Base-by-base conservation (phyloP, 2,797 vertebrate species). In the Tokudaia muenninki region DNA sequence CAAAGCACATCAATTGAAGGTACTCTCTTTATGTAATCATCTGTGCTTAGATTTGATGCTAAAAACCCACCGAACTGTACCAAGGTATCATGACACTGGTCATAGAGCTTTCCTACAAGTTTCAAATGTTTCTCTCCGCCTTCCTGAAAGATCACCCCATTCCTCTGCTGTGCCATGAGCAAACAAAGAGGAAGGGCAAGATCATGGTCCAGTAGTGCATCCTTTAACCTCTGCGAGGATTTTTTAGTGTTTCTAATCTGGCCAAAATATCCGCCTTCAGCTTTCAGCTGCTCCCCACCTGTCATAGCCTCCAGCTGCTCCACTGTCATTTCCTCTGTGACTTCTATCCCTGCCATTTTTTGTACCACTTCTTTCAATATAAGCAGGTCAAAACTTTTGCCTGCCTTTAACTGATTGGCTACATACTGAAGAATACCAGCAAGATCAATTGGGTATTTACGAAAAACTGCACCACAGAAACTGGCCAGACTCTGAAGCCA, bases 331-430 rank as follows among this genome's bases (percentile, higher is more conserved):
- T 99, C 99, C 92, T 99, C 99, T 19, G 99, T 99, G 98, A 99
- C 99, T 99, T 99, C 99, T 94, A 99, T 99, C 80, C 99, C 99
- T 3, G 99, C 99, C 99, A 99, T 99, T 98, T 99, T 99, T 98
- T 99, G 99, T 90, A 99, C 99, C 72, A 99, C 99, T 97, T 99
- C 99, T 98, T 99, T 99, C 96, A 99, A 98, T 98, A 99, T 99
- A 97, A 99, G 98, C 98, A 99, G 98, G 98, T 99, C 99, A 98
- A 99, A 99, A 98, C 99, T 99, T 98, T 99, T 99, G 61, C 99
- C 99, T 94, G 99, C 99, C 97, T 99, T 99, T 83, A 99, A 98
- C 96, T 99, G 99, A 98, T 99, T 99, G 97, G 99, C 99, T 86
- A 99, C 99, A 97, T 99, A 99, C 94, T 99, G 99, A 96, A 99